phyloP scores from a whole-genome alignment of 2,888 invertebrate genomes.

The Monochamus alternatus region DNA sequence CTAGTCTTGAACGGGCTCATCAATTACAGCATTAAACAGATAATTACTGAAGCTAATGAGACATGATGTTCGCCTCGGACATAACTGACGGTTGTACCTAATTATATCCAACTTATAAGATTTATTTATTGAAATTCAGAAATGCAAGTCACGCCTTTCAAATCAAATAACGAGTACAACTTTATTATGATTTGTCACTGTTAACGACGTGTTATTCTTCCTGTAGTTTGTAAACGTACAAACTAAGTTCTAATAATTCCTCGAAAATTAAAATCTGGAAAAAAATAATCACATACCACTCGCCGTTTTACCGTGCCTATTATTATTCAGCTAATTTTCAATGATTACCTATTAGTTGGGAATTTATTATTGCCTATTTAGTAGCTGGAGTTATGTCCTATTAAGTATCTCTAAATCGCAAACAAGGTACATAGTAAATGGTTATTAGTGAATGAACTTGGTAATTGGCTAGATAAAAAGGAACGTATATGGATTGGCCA shows the following conservation, averaged over 20 bases:
- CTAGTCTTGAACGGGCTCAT: too few relatives aligned
- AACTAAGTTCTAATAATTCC: constrained; percentile 9
- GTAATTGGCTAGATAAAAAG: constrained; percentile 34
- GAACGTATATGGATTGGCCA: constrained; percentile 25
- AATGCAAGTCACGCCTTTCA: background rate
- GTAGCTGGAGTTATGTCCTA: constrained; percentile 32
- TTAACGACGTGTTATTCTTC: too few relatives aligned
- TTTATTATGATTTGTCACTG: too few relatives aligned
- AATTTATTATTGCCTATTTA: constrained; percentile 42
- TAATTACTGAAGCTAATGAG: background rate
- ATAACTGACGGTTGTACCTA: background rate
- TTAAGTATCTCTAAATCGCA: constrained; percentile 35
- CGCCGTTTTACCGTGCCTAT: constrained; percentile 20
- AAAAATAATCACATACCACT: constrained; percentile 28
- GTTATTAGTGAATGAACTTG: constrained; percentile 39
- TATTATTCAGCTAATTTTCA: constrained; percentile 41
- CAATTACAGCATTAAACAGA: background rate
- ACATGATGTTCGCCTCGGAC: background rate
- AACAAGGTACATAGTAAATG: constrained; percentile 34
- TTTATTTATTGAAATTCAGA: background rate
- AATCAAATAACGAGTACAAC: background rate
- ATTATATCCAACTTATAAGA: background rate
- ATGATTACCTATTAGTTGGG: constrained; percentile 40
- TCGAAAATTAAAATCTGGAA: constrained; percentile 13
- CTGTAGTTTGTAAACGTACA: background rate